A percentile compares a stretch with the other conserved stretches of the same genome.
Evolutionary conservation across 1,140 invertebrate genomes (phyloP).

Genomic region (Neodiprion fabricii): DNA sequence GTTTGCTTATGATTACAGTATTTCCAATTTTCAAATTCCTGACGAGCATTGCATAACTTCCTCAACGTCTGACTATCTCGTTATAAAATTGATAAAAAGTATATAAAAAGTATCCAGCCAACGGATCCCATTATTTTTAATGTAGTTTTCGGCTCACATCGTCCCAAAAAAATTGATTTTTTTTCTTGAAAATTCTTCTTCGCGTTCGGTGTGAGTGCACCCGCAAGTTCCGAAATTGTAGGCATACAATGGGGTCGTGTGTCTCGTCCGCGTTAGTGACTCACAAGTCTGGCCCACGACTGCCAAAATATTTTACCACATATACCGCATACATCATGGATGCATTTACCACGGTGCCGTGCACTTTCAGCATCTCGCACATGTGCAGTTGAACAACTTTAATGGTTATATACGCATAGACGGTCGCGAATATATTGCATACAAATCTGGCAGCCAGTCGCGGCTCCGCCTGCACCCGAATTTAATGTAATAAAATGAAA

Average conservation of each 20-base stretch:
- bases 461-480: no score
- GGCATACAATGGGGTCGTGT: conserved; percentile 25
- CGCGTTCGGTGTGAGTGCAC: conserved; percentile 18
- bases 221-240: conserved; percentile 20
- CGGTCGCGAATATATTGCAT: no score
- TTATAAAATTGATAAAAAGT: no score
- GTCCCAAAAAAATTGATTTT: not conserved
- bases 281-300: conserved; percentile 23
- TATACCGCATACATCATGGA: not conserved
- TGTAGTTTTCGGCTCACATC: not conserved
- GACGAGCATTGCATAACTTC: no score
- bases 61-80: no score
- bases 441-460: no score
- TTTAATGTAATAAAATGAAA: no score
- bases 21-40: no score
- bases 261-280: conserved; percentile 26
- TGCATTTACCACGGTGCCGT: conserved; percentile 7
- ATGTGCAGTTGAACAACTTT: no score
- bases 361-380: conserved; percentile 11
- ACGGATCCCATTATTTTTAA: not conserved
- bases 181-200: not conserved
- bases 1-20: no score
- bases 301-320: conserved; percentile 34
- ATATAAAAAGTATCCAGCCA: no score
- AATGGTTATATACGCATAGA: no score